These are phyloP conservation scores for Diaphora mendica DNA, from an alignment of 2,888 invertebrate species.

Conservation along the genomic window DNA sequence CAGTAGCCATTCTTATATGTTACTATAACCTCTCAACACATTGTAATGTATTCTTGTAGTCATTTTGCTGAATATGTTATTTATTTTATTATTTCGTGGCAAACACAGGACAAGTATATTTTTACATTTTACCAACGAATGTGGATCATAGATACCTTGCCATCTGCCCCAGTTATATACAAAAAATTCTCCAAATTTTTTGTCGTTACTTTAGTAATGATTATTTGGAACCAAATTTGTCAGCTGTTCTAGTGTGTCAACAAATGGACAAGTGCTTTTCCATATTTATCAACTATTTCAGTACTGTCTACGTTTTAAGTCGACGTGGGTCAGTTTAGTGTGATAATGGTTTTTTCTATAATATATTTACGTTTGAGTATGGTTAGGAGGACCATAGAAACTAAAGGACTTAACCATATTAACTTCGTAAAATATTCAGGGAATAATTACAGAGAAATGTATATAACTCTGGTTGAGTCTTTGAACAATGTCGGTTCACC, in stretches of 20 bases:
- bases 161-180: not conserved
- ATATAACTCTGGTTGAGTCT: not conserved
- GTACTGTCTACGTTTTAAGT: not conserved
- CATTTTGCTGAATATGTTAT: not conserved
- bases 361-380: constrained; percentile 7
- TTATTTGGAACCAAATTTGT: not conserved
- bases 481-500: not conserved
- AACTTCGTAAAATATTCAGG: constrained; percentile 2
- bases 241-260: not conserved
- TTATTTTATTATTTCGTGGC: constrained; percentile 3
- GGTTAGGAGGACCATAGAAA: constrained; percentile 4
- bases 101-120: constrained; percentile 4
- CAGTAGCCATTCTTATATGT: not conserved
- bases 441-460: constrained; percentile 10
- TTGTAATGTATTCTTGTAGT: not conserved
- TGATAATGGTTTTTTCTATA: not conserved
- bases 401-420: not conserved
- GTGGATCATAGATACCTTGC: constrained; percentile 8
- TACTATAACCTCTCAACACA: not conserved
- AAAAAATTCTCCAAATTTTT: not conserved
- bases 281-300: not conserved
- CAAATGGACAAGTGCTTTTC: not conserved
- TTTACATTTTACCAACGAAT: constrained; percentile 6
- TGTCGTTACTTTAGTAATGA: not conserved
- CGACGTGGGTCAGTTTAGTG: not conserved